These are phyloP conservation scores for Pheosia tremula DNA, from an alignment of 2,888 invertebrate genomes.

Conservation along the genomic window DNA sequence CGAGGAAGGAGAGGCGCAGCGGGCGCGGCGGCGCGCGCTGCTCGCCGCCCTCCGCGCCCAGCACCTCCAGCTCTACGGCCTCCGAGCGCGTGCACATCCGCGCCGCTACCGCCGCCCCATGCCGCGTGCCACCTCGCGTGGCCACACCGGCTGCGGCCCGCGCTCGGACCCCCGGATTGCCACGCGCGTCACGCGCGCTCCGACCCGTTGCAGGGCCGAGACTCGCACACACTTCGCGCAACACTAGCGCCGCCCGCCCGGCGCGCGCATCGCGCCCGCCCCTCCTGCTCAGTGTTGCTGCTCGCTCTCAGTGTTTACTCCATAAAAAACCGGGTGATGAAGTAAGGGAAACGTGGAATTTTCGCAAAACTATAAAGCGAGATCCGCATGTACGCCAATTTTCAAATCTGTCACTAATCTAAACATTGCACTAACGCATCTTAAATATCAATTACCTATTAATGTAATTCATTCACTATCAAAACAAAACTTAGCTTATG, in stretches of 20 bases:
- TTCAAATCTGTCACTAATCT: background rate
- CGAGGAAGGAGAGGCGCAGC: slow-evolving; percentile 87
- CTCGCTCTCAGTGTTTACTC: slow-evolving; percentile 32
- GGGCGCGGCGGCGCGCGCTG: slow-evolving; percentile 89
- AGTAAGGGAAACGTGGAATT: too few relatives aligned
- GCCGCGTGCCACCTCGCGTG: slow-evolving; percentile 82
- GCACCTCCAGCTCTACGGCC: slow-evolving; percentile 90
- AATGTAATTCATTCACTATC: too few relatives aligned
- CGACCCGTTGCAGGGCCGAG: slow-evolving; percentile 62
- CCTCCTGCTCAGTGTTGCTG: slow-evolving; percentile 56
- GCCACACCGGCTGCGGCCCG: slow-evolving; percentile 59
- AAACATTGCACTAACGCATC: background rate
- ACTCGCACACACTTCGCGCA: slow-evolving; percentile 43
- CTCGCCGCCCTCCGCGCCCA: slow-evolving; percentile 91
- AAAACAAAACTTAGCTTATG: too few relatives aligned
- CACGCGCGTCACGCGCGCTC: slow-evolving; percentile 65
- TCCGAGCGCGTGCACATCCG: slow-evolving; percentile 92
- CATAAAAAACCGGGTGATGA: slow-evolving; percentile 14
- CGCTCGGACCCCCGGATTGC: slow-evolving; percentile 45
- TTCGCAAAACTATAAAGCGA: background rate
- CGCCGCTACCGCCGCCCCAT: slow-evolving; percentile 89
- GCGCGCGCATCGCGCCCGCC: slow-evolving; percentile 51
- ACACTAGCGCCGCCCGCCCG: slow-evolving; percentile 52
- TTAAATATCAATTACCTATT: too few relatives aligned
- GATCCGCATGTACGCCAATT: background rate